These are phyloP conservation scores for Melanotaenia maccullochi DNA, from an alignment of 2,797 vertebrate species.

Conservation along the genomic window DNA sequence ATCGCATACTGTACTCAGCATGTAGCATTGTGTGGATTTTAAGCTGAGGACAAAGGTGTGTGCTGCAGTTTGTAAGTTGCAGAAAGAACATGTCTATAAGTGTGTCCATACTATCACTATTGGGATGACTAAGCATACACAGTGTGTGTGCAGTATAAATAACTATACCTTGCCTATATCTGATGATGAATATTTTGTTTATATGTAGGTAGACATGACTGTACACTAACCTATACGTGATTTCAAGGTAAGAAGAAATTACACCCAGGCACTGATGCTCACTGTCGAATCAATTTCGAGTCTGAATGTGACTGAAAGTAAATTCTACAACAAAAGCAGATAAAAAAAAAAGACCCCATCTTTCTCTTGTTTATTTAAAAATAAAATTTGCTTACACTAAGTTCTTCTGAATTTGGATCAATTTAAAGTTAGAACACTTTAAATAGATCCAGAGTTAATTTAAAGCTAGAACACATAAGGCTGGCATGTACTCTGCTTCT, in stretches of 20 bases:
- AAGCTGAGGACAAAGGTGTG: constrained; percentile 7
- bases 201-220: neutral
- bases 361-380: neutral
- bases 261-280: neutral
- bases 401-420: neutral
- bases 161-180: constrained; percentile 4
- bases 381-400: neutral
- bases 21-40: constrained; percentile 21
- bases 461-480: neutral
- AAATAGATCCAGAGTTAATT: neutral
- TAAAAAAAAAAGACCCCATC: neutral
- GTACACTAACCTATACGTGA: constrained; percentile 31
- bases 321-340: neutral
- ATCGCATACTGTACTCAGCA: constrained; percentile 44
- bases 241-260: neutral
- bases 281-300: constrained; percentile 7
- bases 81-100: neutral
- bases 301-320: constrained; percentile 14
- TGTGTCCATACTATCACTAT: constrained; percentile 9
- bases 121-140: constrained; percentile 7
- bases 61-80: constrained; percentile 1
- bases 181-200: neutral
- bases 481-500: neutral
- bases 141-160: constrained; percentile 18
- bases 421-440: neutral